These are phyloP conservation scores for Phaenicophaeus curvirostris DNA, from an alignment of 2,797 vertebrate genomes.

Conservation along the genomic window DNA sequence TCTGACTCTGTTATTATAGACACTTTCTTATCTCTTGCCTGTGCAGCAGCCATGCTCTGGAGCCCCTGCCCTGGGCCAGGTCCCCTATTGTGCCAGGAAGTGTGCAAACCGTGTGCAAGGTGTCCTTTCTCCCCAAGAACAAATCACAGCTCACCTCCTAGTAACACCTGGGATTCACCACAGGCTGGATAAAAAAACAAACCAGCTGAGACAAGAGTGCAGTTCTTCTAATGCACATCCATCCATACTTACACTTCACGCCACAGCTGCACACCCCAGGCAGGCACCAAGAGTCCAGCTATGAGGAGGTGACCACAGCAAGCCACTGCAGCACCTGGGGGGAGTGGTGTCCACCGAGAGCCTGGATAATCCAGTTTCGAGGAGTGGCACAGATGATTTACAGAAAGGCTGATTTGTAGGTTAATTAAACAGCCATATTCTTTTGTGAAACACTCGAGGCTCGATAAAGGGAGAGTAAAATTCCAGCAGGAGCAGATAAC, in stretches of 20 bases:
- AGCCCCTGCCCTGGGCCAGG: neutral
- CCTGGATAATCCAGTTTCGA: neutral
- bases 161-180: neutral
- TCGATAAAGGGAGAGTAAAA: slow-evolving; percentile 16
- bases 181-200: neutral
- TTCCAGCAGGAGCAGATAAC: slow-evolving; percentile 59
- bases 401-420: slow-evolving; percentile 42
- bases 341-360: neutral
- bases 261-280: neutral
- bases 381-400: neutral
- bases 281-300: neutral
- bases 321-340: accelerated
- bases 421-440: slow-evolving; percentile 66
- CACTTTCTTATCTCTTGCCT: neutral
- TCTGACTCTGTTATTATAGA: neutral
- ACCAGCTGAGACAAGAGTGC: neutral
- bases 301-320: neutral
- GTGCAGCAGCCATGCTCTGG: neutral
- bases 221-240: neutral
- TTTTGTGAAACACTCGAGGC: slow-evolving; percentile 34
- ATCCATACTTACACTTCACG: accelerated
- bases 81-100: neutral
- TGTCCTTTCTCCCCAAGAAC: neutral
- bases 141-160: neutral
- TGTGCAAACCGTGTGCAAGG: neutral